Evolutionary conservation across 2,113 vertebrate species (phyloP).

Genomic region (Pungitius pungitius): DNA sequence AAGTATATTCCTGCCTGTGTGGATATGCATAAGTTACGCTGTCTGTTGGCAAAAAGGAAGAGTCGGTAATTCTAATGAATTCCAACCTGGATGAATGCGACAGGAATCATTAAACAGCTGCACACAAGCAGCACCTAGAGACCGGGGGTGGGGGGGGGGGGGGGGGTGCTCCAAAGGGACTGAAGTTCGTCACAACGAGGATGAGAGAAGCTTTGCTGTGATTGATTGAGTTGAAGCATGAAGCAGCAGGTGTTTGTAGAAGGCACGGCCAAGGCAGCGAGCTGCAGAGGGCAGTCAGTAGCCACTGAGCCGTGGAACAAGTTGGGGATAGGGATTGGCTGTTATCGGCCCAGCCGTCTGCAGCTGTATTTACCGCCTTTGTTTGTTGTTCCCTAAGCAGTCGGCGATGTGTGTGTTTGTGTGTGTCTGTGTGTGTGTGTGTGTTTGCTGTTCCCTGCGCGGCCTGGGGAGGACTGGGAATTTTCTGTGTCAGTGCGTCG

Average conservation of each 20-base stretch:
- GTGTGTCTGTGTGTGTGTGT: conserved; percentile 41
- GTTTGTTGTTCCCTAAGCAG: conserved; percentile 92
- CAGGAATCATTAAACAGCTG: not conserved
- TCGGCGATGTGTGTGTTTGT: conserved; percentile 73
- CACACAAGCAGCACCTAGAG: not conserved
- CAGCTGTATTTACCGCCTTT: conserved; percentile 93
- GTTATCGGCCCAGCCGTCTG: conserved; percentile 85
- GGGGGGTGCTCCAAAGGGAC: not conserved
- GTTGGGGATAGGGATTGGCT: conserved; percentile 76
- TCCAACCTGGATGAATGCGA: not conserved
- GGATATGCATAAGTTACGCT: not conserved
- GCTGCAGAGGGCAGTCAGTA: conserved; percentile 76
- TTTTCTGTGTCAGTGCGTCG: conserved; percentile 95
- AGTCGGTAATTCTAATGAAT: not conserved
- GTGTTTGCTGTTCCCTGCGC: conserved; percentile 87
- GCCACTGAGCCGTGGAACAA: conserved; percentile 72
- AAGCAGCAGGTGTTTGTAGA: conserved; percentile 76
- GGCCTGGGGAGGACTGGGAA: conserved; percentile 86
- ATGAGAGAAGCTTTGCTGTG: conserved; percentile 35
- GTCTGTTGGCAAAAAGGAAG: conserved; percentile 13
- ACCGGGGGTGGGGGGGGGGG: no score
- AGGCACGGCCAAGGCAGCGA: conserved; percentile 70
- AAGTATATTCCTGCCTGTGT: not conserved
- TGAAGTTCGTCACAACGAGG: conserved; percentile 25
- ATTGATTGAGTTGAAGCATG: conserved; percentile 61